Conservation (phyloP, 2,797 vertebrate genomes). For the Brachyalestes nurse region DNA sequence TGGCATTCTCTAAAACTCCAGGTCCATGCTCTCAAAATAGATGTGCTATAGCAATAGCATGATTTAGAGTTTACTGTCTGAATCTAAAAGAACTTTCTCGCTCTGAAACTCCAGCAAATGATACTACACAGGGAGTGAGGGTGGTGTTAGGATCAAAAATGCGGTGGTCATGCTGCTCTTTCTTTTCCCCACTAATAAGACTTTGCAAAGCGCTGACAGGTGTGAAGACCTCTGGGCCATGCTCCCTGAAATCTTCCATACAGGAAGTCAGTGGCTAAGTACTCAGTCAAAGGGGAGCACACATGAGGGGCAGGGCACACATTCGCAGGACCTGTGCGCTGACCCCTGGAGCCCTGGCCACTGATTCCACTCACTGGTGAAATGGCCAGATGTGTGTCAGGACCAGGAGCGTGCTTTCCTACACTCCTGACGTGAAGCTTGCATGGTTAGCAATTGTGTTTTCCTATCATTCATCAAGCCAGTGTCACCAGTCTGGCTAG, state of each 20-base stretch:
- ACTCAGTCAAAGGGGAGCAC: slow-evolving; percentile 60
- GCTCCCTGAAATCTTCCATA: slow-evolving; percentile 39
- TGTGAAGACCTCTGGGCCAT: slow-evolving; percentile 66
- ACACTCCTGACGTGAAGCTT: slow-evolving; percentile 26
- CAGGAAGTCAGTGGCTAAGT: slow-evolving; percentile 69
- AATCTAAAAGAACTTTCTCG: neutral
- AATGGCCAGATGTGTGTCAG: slow-evolving; percentile 53
- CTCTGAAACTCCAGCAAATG: slow-evolving; percentile 20
- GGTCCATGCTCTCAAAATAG: neutral
- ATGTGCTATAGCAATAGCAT: neutral
- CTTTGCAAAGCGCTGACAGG: slow-evolving; percentile 73
- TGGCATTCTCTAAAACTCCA: neutral
- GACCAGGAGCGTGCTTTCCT: slow-evolving; percentile 18
- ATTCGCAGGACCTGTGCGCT: slow-evolving; percentile 63
- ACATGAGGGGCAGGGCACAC: slow-evolving; percentile 19
- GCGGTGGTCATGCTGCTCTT: slow-evolving; percentile 51
- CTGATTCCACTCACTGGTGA: slow-evolving; percentile 16
- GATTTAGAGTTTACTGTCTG: neutral
- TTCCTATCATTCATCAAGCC: slow-evolving; percentile 82
- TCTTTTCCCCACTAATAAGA: slow-evolving; percentile 51
- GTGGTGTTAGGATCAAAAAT: slow-evolving; percentile 41
- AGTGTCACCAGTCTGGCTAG: slow-evolving; percentile 79
- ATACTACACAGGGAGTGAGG: slow-evolving; percentile 12
- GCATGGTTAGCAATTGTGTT: slow-evolving; percentile 67
- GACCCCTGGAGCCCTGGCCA: slow-evolving; percentile 62